Base-by-base conservation (phyloP, 2,113 vertebrate species). In the Tichodroma muraria region DNA sequence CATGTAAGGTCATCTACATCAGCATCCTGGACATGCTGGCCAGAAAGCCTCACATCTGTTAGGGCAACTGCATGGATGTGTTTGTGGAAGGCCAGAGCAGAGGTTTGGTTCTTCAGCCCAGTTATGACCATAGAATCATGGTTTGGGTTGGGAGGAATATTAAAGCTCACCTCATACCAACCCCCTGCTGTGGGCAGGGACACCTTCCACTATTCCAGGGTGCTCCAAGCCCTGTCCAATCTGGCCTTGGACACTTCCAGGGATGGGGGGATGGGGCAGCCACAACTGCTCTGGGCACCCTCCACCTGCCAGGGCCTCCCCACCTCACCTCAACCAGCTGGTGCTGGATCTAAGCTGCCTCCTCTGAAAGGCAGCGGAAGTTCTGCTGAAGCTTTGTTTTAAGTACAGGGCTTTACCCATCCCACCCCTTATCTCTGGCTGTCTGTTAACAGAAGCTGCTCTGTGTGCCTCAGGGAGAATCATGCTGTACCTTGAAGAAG, bases 401-500 rank as follows among this genome's bases (percentile, higher is more conserved):
- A 78, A 75, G 15, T 15, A 3, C 37, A 37, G 52, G 21, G 20
- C 5, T 70, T 61, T 63, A 35, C 50, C 1, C 1, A 16, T n/a
- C 68, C 30, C 54, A 50, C 24, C 60, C 4, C 2, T 1, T 52
- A 13, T 30, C 13, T 72, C 24, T 38, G 61, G 20, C 79, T 91
- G 20, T 14, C 59, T 70, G 33, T 21, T 63, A 50, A 19, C 5
- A 35, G 47, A 33, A 66, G n/a, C 59, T 64, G 40, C 53, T 38
- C 70, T 52, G 56, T 66, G 37, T 38, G 59, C 18, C 52, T 63
- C 63, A 50, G 28, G 24, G 15, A 85, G 28, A 70, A 35, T 22
- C 9, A 4, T 78, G 35, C 52, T 35, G 88, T 96, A 96, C 96
- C 96, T 95, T 94, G 80, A 96, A 93, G 83, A 96, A 96, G 76